phyloP scores from a whole-genome alignment of 1,140 invertebrate genomes.

The Protaetia brevitarsis region DNA sequence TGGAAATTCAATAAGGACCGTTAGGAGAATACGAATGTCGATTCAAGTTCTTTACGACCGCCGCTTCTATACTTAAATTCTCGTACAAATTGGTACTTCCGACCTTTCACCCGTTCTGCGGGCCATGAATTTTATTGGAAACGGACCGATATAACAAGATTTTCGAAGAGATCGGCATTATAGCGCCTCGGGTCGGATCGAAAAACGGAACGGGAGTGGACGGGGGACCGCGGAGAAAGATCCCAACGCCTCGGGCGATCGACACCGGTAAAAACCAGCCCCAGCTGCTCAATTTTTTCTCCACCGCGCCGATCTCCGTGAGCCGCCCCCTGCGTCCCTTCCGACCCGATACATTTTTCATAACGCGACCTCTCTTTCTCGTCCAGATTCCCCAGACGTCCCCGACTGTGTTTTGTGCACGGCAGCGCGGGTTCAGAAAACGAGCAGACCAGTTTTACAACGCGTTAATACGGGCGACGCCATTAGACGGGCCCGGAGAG shows the following conservation, averaged over 20 bases:
- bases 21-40: too few species aligned
- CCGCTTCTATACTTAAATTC: neutral
- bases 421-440: constrained; percentile 5
- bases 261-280: constrained; percentile 20
- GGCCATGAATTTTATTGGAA: constrained; percentile 1
- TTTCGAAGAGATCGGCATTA: constrained; percentile 5
- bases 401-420: constrained; percentile 6
- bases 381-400: constrained; percentile 1
- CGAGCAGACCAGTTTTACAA: constrained; percentile 10
- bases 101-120: neutral
- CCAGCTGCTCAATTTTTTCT: constrained; percentile 19
- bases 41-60: too few species aligned
- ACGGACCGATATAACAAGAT: constrained; percentile 5
- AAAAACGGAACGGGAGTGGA: neutral
- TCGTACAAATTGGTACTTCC: neutral
- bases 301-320: neutral
- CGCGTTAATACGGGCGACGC: constrained; percentile 17
- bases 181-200: neutral
- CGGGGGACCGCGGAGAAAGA: neutral
- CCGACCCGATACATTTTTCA: constrained; percentile 20
- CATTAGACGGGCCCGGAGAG: neutral
- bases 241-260: neutral
- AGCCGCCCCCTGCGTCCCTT: neutral
- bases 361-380: constrained; percentile 7
- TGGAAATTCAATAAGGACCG: too few species aligned